Evolutionary conservation across 2,888 invertebrate genomes (phyloP), one percentile per base, ranked within the genome.

Genomic region (Adelognathus sp.): DNA sequence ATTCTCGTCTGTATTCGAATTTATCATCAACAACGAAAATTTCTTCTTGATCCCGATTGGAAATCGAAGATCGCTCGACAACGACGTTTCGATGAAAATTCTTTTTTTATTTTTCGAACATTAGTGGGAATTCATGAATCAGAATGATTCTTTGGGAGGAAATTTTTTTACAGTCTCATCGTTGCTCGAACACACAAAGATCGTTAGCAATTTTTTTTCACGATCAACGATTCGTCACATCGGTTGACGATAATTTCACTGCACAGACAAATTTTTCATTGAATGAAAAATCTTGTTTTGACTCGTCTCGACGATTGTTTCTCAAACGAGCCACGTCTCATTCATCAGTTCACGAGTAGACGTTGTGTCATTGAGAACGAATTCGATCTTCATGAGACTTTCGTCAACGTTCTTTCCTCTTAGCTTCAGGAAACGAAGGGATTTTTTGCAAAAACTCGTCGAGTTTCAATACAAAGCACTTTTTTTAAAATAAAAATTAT

Each of bases 1-100:
- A 90, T 90, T 56, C 66, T 76, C 41, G 52, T 46, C 33, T 73
- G 52, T 50, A 79, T 78, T 36, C 16, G 54, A 66, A 74, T 67
- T 56, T 29, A 27, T 63, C 7, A 39, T 76, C 56, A 14, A 6
- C 44, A 5, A 16, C 3, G 60, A 39, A 18, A 1, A 16, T 33
- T 56, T 58, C n/a, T n/a, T n/a, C n/a, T n/a, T n/a, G n/a, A n/a
- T n/a, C n/a, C n/a, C n/a, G n/a, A n/a, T n/a, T n/a, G n/a, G n/a
- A n/a, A n/a, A n/a, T n/a, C n/a, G n/a, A n/a, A n/a, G n/a, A n/a
- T n/a, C n/a, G n/a, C n/a, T n/a, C n/a, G n/a, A n/a, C n/a, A n/a
- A n/a, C n/a, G n/a, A n/a, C n/a, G n/a, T n/a, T n/a, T n/a, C n/a
- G n/a, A n/a, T n/a, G n/a, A n/a, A n/a, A n/a, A n/a, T n/a, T n/a